phyloP scores from a whole-genome alignment of 2,113 vertebrate genomes.

The Ellobius talpinus region DNA sequence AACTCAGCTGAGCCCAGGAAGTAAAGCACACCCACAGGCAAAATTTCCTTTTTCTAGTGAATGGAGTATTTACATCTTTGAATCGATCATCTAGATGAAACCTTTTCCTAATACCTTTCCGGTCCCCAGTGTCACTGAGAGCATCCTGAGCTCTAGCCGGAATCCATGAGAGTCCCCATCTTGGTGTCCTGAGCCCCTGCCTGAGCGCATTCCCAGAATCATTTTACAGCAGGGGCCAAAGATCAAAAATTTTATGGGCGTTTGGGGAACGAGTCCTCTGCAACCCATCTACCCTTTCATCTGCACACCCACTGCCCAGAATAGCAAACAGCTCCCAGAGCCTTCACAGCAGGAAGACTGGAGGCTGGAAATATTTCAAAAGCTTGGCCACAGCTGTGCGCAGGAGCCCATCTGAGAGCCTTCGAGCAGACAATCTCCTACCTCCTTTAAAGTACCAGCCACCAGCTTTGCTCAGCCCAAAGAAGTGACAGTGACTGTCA shows the following conservation, averaged over 20 bases:
- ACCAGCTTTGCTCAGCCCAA: conserved; percentile 46
- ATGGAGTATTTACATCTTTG: not conserved
- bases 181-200: conserved; percentile 68
- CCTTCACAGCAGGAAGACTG: conserved; percentile 88
- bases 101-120: not conserved
- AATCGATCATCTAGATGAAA: not conserved
- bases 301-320: conserved; percentile 84
- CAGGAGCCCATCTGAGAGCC: conserved; percentile 84
- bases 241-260: conserved; percentile 90
- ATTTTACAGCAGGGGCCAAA: conserved; percentile 88
- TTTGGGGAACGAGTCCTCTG: conserved; percentile 86
- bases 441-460: conserved; percentile 71
- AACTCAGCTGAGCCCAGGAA: not conserved
- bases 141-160: not conserved
- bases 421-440: conserved; percentile 46
- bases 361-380: conserved; percentile 89
- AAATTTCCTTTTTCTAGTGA: not conserved
- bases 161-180: not conserved
- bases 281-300: conserved; percentile 81
- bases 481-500: not conserved
- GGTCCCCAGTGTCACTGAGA: not conserved
- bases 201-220: conserved; percentile 86
- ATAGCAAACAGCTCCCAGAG: conserved; percentile 79
- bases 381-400: conserved; percentile 86
- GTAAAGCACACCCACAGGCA: not conserved